Percentiles rank a stretch among this genome's conserved stretches.
phyloP scores from a whole-genome alignment of 2,888 invertebrate species.

The Platynereis dumerilii region DNA sequence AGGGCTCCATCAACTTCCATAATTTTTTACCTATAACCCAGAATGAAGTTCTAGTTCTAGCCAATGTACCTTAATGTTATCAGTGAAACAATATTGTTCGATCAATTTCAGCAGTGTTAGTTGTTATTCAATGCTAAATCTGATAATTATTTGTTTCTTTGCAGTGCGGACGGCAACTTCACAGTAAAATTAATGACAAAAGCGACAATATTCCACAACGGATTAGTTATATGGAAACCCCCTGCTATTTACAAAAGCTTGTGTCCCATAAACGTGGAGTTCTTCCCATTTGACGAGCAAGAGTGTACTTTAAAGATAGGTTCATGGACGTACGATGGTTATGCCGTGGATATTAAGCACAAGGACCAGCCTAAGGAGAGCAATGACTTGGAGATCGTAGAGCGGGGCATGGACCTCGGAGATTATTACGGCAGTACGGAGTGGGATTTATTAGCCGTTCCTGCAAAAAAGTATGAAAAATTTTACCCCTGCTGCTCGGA shows the following conservation, averaged over 20 bases:
- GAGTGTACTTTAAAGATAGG: conserved; percentile 94
- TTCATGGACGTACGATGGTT: conserved; percentile 73
- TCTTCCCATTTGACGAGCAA: conserved; percentile 73
- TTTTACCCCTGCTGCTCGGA: conserved; percentile 68
- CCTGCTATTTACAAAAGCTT: conserved; percentile 96
- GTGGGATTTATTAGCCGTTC: conserved; percentile 71
- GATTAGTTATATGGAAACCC: conserved; percentile 70
- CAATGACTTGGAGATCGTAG: conserved; percentile 38
- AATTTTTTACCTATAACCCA: too few species aligned
- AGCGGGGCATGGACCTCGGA: conserved; percentile 59
- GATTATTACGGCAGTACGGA: conserved; percentile 62
- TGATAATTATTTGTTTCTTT: not conserved
- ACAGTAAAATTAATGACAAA: conserved; percentile 44
- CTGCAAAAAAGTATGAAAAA: conserved; percentile 60
- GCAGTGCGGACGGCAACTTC: conserved; percentile 44
- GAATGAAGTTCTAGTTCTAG: too few species aligned
- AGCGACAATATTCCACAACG: conserved; percentile 39
- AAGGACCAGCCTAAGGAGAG: conserved; percentile 28
- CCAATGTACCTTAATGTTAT: too few species aligned
- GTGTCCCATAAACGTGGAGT: conserved; percentile 66
- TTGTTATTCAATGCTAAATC: too few species aligned
- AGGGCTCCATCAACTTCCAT: too few species aligned
- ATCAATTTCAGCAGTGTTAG: too few species aligned
- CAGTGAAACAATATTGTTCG: too few species aligned
- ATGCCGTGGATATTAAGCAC: conserved; percentile 45